Evolutionary conservation across 2,113 vertebrate species (phyloP).

Genomic region (Barnardius zonarius): DNA sequence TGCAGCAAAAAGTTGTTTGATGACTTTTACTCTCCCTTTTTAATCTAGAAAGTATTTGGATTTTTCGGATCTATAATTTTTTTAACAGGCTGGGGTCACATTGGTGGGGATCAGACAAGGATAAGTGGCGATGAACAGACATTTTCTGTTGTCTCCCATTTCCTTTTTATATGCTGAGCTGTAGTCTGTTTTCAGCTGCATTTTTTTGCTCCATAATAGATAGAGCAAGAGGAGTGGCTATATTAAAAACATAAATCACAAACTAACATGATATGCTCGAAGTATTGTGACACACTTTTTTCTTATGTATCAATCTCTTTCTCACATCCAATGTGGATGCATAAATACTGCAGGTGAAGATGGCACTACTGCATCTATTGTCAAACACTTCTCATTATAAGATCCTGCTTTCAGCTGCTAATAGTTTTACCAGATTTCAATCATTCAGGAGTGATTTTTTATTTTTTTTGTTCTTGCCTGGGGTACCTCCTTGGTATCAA

Average conservation of each 20-base stretch:
- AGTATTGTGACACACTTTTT: not conserved
- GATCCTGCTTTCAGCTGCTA: not conserved
- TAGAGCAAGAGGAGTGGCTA: not conserved
- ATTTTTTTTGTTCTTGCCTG: not conserved
- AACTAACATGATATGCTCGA: not conserved
- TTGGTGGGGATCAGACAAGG: not conserved
- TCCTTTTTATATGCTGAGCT: not conserved
- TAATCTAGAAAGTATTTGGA: not conserved
- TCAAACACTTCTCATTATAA: not conserved
- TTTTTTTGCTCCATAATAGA: not conserved
- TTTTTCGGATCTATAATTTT: not conserved
- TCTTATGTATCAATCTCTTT: not conserved
- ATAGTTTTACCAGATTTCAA: not conserved
- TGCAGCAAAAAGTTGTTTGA: not conserved
- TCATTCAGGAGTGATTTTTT: not conserved
- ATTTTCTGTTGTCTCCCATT: not conserved
- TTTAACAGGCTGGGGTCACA: not conserved
- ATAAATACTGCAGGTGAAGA: not conserved
- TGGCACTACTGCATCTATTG: not conserved
- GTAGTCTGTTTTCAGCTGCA: not conserved
- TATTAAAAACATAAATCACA: conserved; percentile 38
- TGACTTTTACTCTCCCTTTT: not conserved
- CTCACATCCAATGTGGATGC: not conserved
- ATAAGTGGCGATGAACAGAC: not conserved
- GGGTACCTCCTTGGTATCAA: not conserved